These are phyloP conservation scores for Laupala kohalensis DNA, from an alignment of 1,140 invertebrate genomes.

Conservation along the genomic window DNA sequence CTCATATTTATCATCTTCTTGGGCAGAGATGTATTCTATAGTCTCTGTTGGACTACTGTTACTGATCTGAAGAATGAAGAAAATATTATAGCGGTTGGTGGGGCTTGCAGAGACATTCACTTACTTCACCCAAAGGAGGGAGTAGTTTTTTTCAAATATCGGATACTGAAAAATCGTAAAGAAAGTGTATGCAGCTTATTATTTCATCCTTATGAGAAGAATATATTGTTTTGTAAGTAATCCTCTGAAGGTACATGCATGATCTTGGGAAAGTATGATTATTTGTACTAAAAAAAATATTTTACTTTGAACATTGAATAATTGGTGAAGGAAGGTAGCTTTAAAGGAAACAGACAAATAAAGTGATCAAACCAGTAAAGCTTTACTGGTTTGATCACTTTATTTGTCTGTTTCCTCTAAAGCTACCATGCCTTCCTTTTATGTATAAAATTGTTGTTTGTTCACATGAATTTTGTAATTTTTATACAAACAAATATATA, in stretches of 20 bases:
- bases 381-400: no score
- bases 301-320: no score
- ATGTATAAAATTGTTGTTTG: no score
- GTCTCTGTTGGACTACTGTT: background rate
- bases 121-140: conserved; percentile 21
- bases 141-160: conserved; percentile 7
- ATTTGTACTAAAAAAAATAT: no score
- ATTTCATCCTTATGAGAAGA: conserved; percentile 31
- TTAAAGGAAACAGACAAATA: no score
- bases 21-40: background rate
- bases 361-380: no score
- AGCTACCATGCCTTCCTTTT: no score
- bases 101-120: conserved; percentile 23
- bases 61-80: background rate
- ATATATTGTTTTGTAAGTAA: conserved; percentile 33
- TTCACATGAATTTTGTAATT: no score
- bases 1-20: background rate
- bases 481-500: no score
- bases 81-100: conserved; percentile 33
- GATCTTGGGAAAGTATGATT: no score
- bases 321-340: no score
- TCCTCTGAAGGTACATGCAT: background rate
- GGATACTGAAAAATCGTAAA: background rate
- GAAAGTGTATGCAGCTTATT: conserved; percentile 27
- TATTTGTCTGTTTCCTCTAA: no score